Percentiles rank a stretch among this genome's conserved stretches.
Conservation (phyloP, 2,888 invertebrate species). For the Norana najaformis region DNA sequence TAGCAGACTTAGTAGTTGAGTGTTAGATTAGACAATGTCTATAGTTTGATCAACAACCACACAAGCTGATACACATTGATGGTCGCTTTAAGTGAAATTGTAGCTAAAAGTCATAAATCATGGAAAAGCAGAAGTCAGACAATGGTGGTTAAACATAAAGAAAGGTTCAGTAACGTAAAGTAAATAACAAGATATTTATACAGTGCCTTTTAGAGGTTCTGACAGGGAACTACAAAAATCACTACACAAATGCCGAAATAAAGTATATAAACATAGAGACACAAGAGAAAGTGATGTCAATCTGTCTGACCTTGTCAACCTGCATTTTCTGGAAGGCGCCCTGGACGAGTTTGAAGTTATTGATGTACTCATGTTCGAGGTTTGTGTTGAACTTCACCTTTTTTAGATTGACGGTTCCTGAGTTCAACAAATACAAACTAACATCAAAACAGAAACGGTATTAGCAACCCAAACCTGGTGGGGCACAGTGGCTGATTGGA, state of each 20-base stretch:
- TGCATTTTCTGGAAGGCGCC: constrained; percentile 93
- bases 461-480: neutral
- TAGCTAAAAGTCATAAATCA: no score
- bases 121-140: no score
- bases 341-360: constrained; percentile 97
- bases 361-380: constrained; percentile 98
- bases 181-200: neutral
- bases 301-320: constrained; percentile 87
- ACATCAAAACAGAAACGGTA: neutral
- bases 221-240: neutral
- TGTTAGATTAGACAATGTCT: no score
- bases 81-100: no score
- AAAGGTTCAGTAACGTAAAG: no score
- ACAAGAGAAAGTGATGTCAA: neutral
- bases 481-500: no score
- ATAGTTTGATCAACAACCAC: no score
- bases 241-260: neutral
- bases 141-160: no score
- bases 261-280: no score
- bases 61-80: no score
- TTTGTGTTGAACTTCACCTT: constrained; percentile 97
- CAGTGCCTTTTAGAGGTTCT: neutral
- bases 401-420: constrained; percentile 72
- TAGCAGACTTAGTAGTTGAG: no score
- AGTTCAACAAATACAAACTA: neutral